Conservation (phyloP, 2,113 vertebrate species). For the Oxyura jamaicensis region DNA sequence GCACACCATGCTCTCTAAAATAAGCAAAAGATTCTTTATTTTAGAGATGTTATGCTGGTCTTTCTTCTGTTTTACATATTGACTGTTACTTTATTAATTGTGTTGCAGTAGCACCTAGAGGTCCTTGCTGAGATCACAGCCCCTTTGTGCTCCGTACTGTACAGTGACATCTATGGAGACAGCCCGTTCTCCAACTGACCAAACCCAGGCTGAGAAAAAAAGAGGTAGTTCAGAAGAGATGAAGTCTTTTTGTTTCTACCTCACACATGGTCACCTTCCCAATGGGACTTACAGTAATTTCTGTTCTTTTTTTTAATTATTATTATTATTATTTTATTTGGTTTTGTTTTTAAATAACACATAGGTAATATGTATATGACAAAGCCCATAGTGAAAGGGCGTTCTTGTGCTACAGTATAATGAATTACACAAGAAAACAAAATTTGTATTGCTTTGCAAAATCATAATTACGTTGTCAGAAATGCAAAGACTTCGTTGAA, state of each 20-base stretch:
- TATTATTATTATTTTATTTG: background rate
- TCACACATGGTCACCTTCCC: background rate
- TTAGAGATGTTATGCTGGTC: background rate
- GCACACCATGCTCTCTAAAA: background rate
- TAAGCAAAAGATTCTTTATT: background rate
- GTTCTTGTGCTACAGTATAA: background rate
- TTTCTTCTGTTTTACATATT: background rate
- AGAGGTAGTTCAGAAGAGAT: background rate
- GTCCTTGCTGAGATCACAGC: conserved; percentile 32
- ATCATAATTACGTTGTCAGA: background rate
- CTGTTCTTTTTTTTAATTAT: background rate
- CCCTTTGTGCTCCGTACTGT: background rate
- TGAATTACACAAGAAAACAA: background rate
- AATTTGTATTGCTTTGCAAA: background rate
- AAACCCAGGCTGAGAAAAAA: background rate
- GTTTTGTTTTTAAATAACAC: background rate
- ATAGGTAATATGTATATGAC: accelerated
- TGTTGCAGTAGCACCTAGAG: conserved; percentile 57
- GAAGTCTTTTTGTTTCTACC: background rate
- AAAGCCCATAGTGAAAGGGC: background rate
- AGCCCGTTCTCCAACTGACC: background rate
- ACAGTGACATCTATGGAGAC: background rate
- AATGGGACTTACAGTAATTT: background rate
- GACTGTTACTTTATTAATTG: background rate
- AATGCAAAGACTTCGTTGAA: background rate